Evolutionary conservation across 2,888 invertebrate species (phyloP).

Genomic region (Bruchidius siliquastri): DNA sequence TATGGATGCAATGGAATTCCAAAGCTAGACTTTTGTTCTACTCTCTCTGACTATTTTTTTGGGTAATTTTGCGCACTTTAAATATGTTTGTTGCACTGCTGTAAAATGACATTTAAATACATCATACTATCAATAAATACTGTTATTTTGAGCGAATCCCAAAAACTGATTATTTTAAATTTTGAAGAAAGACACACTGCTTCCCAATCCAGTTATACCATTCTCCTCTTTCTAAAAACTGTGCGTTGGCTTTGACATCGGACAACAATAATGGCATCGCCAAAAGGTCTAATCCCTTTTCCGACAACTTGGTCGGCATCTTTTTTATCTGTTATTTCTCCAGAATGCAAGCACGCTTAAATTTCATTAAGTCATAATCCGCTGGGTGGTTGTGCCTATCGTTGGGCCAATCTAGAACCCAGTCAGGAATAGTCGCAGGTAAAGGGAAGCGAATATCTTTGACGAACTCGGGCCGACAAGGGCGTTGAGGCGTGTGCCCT

Average conservation of each 20-base stretch:
- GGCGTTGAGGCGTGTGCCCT: slow-evolving; percentile 45
- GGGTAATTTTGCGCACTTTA: too few relatives aligned
- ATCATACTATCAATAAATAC: too few relatives aligned
- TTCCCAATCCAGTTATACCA: not conserved
- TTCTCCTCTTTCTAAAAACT: not conserved
- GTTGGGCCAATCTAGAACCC: slow-evolving; percentile 12
- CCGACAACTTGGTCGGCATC: not conserved
- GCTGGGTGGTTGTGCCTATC: slow-evolving; percentile 16
- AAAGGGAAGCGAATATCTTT: slow-evolving; percentile 28
- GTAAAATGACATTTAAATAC: too few relatives aligned
- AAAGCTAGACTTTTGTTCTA: too few relatives aligned
- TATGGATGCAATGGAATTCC: too few relatives aligned
- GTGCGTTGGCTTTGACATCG: not conserved
- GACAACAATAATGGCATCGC: not conserved
- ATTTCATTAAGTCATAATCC: slow-evolving; percentile 27
- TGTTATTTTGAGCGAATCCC: too few relatives aligned
- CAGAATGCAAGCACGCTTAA: slow-evolving; percentile 17
- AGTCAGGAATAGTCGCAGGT: slow-evolving; percentile 16
- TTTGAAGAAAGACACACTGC: not conserved
- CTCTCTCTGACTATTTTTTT: too few relatives aligned
- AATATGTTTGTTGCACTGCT: too few relatives aligned
- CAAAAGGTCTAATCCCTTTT: not conserved
- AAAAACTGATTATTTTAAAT: too few relatives aligned
- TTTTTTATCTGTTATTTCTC: not conserved
- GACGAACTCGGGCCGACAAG: slow-evolving; percentile 40